phyloP scores from a whole-genome alignment of 2,888 invertebrate genomes.

The Agriopis aurantiaria region DNA sequence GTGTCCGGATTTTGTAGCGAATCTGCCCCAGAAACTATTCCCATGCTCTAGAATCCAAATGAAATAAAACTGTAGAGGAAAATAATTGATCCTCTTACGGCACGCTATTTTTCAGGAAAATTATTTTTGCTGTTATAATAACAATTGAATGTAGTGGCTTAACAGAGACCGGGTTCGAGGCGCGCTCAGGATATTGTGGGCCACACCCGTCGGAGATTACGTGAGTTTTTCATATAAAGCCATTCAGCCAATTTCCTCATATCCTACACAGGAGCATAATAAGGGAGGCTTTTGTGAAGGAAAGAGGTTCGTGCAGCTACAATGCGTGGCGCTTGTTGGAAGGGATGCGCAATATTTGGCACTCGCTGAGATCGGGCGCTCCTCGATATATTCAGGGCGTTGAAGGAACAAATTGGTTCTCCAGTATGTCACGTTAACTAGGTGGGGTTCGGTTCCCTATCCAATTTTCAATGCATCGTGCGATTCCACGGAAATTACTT shows the following conservation, averaged over 20 bases:
- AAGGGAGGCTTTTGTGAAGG: slow-evolving; percentile 82
- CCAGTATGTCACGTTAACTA: slow-evolving; percentile 59
- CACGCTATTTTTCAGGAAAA: slow-evolving; percentile 37
- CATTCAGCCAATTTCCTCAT: slow-evolving; percentile 85
- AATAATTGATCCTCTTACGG: slow-evolving; percentile 36
- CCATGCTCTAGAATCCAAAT: slow-evolving; percentile 12
- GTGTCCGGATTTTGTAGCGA: slow-evolving; percentile 40
- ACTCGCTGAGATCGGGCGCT: slow-evolving; percentile 66
- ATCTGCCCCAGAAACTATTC: slow-evolving; percentile 37
- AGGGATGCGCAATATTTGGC: slow-evolving; percentile 68
- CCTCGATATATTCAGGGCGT: slow-evolving; percentile 67
- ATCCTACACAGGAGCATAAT: slow-evolving; percentile 83
- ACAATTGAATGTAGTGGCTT: slow-evolving; percentile 64
- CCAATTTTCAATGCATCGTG: slow-evolving; percentile 62
- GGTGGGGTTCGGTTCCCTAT: slow-evolving; percentile 60
- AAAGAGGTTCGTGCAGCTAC: slow-evolving; percentile 81
- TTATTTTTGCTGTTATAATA: slow-evolving; percentile 57
- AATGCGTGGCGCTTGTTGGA: slow-evolving; percentile 74
- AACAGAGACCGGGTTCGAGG: slow-evolving; percentile 63
- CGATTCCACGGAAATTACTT: slow-evolving; percentile 52
- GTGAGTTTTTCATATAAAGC: slow-evolving; percentile 84
- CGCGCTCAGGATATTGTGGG: slow-evolving; percentile 79
- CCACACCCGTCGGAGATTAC: slow-evolving; percentile 79
- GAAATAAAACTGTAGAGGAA: slow-evolving; percentile 24
- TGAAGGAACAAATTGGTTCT: slow-evolving; percentile 69